phyloP scores from a whole-genome alignment of 2,888 invertebrate genomes.

The Hydrotaea cyrtoneurina region DNA sequence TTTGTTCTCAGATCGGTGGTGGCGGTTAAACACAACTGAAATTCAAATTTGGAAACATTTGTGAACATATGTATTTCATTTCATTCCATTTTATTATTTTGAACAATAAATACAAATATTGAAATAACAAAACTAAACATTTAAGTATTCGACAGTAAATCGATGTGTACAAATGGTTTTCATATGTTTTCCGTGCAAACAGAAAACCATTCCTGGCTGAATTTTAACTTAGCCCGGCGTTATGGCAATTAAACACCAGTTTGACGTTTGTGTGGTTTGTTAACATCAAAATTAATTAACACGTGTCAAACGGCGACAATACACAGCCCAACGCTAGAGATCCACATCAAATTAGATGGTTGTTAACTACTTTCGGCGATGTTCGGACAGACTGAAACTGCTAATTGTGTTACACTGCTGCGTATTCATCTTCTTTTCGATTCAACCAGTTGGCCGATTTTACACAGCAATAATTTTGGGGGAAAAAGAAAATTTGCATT shows the following conservation, averaged over 20 bases:
- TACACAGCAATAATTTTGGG: too few species aligned
- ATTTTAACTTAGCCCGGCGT: neutral
- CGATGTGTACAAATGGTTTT: neutral
- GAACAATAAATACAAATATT: slow-evolving; percentile 5
- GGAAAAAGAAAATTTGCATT: too few species aligned
- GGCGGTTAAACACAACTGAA: slow-evolving; percentile 5
- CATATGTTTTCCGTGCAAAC: slow-evolving; percentile 6
- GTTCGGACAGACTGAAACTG: too few species aligned
- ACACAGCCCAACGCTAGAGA: too few species aligned
- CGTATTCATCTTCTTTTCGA: too few species aligned
- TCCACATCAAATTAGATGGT: too few species aligned
- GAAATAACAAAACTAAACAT: neutral
- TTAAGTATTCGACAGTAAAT: neutral
- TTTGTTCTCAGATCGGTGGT: neutral
- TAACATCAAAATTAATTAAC: neutral
- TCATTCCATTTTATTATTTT: neutral
- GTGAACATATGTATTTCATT: neutral
- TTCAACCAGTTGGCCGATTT: too few species aligned
- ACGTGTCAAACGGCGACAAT: neutral
- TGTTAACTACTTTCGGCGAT: too few species aligned
- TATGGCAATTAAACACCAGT: neutral
- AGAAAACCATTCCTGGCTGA: neutral
- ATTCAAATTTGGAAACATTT: neutral
- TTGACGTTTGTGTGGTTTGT: neutral
- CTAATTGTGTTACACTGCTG: too few species aligned